Evolutionary conservation across 1,140 invertebrate species (phyloP).

Genomic region (Hylyphantes graminicola): DNA sequence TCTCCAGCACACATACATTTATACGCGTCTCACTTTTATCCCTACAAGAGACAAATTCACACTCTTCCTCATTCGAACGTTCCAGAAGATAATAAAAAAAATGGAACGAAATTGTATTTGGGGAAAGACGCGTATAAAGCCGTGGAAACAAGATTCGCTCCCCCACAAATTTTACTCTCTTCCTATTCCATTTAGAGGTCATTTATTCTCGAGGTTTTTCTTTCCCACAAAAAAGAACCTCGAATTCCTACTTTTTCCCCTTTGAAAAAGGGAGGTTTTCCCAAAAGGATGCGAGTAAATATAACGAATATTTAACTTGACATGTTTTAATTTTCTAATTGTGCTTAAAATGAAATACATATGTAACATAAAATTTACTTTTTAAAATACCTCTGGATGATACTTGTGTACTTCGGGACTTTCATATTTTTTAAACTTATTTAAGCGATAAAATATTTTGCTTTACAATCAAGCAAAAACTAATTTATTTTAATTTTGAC

Average conservation of each 20-base stretch:
- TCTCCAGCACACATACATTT: conserved; percentile 19
- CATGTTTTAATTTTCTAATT: too few species aligned
- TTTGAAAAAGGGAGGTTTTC: neutral
- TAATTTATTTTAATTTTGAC: too few species aligned
- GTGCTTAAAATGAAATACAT: too few species aligned
- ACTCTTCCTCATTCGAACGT: neutral
- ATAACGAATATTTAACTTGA: too few species aligned
- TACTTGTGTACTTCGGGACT: too few species aligned
- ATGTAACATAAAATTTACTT: too few species aligned
- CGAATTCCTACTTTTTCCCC: neutral
- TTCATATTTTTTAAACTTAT: too few species aligned
- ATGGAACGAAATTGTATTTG: neutral
- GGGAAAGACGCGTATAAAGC: neutral
- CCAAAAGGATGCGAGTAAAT: neutral
- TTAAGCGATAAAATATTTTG: too few species aligned
- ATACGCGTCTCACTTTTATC: conserved; percentile 22
- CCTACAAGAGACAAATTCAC: conserved; percentile 2
- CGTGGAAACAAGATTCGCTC: neutral
- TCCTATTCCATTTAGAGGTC: conserved; percentile 52
- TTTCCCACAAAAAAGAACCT: conserved; percentile 26
- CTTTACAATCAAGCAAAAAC: too few species aligned
- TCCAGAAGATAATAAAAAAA: neutral
- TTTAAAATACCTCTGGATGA: too few species aligned
- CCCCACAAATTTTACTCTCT: conserved; percentile 29
- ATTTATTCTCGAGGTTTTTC: conserved; percentile 29